Evolutionary conservation across 2,888 invertebrate species (phyloP), one percentile per base, ranked within the genome.

Genomic region (Eilema caniola): DNA sequence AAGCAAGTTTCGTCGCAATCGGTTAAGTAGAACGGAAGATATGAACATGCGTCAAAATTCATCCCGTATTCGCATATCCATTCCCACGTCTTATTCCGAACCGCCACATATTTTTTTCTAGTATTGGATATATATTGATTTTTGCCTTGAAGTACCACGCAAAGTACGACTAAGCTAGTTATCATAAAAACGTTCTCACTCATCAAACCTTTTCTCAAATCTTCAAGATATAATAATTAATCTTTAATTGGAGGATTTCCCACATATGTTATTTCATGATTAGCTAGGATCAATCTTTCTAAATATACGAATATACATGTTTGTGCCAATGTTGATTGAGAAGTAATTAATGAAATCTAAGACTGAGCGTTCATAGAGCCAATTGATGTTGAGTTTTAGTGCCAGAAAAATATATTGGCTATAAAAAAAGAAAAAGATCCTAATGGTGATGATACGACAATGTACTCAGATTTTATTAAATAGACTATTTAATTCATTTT

Each of bases 311-410:
- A 56, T 56, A 8, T 23, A 56, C 20, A 8, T n/a, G 12, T n/a
- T 56, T n/a, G n/a, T 56, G 53, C n/a, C 8, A 12, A 56, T n/a
- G n/a, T 56, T 56, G 20, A 56, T 56, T 23, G 56, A 56, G 10
- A n/a, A 23, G 23, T 23, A 23, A 23, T 23, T 62, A 70, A 70
- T 53, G 62, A 62, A 66, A 70, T 56, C 23, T 56, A 56, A 56
- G 53, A 56, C n/a, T 1, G 53, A 56, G 12, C 23, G 57, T 57
- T 24, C 59, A 41, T 14, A 20, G 47, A 16, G 20, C 20, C 47
- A 20, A 47, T 47, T 7, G 47, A 47, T 20, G 47, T 47, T 47
- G 47, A 47, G 20, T 47, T 47, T 20, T 20, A 47, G 20, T 47
- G 47, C 20, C 20, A 47, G 47, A 47, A 47, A 47, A 47, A 20